A percentile compares a stretch with the other conserved stretches of the same genome.
Evolutionary conservation across 2,888 invertebrate species (phyloP).

Genomic region (Tridacna gigas): DNA sequence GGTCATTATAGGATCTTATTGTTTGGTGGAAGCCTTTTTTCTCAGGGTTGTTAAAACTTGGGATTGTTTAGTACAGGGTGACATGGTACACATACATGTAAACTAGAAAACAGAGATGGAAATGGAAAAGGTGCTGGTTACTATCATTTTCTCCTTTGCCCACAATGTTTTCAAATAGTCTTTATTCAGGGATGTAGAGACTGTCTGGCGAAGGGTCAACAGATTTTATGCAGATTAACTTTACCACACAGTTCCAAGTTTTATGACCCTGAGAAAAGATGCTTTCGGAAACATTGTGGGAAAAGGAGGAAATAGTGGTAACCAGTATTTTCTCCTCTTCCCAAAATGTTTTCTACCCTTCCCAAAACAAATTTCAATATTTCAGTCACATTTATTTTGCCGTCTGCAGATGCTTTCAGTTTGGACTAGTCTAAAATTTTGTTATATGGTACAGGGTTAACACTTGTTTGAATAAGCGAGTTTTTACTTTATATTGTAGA

Average conservation of each 20-base stretch:
- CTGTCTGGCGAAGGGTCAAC: background rate
- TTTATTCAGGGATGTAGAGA: no score
- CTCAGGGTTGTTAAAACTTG: no score
- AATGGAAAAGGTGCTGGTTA: background rate
- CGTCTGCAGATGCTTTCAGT: background rate
- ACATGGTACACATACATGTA: no score
- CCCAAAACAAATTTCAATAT: no score
- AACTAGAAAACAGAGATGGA: background rate
- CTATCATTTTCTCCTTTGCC: background rate
- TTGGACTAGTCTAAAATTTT: background rate
- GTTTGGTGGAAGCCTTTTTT: no score
- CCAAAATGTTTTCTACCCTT: constrained; percentile 5
- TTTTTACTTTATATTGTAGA: background rate
- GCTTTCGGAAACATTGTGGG: background rate
- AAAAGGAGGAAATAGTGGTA: background rate
- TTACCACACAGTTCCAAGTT: background rate
- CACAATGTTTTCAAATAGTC: background rate
- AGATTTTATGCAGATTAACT: background rate
- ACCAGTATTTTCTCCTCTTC: background rate
- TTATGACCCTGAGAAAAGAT: background rate
- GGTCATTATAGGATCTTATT: no score
- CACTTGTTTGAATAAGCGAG: background rate
- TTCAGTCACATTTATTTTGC: background rate
- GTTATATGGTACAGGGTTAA: background rate
- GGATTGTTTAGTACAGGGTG: no score